Percentiles rank a stretch among this genome's conserved stretches.
Evolutionary conservation across 2,113 vertebrate species (phyloP).

Genomic region (Anhinga anhinga): DNA sequence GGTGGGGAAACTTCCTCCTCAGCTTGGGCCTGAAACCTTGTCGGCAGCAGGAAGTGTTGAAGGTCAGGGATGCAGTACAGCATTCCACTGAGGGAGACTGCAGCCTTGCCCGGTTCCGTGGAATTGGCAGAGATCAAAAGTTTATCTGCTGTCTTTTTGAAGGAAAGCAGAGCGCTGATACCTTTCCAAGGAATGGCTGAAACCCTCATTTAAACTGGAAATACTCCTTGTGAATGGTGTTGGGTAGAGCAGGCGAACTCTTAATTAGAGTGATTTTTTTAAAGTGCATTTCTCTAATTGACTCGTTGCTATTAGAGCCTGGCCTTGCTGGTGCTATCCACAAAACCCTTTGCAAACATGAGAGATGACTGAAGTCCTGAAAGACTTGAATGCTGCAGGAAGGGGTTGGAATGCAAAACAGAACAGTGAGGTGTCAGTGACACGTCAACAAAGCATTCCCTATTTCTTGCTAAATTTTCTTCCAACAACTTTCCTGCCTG

Average conservation of each 20-base stretch:
- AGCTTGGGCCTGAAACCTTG: neutral
- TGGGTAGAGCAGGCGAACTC: neutral
- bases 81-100: neutral
- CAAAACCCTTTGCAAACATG: neutral
- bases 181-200: neutral
- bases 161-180: slow-evolving; percentile 22
- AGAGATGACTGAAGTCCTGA: neutral
- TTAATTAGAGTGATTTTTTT: neutral
- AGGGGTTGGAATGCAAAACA: neutral
- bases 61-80: neutral
- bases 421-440: neutral
- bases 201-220: neutral
- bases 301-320: neutral
- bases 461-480: neutral
- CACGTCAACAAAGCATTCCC: neutral
- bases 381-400: neutral
- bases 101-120: neutral
- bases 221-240: neutral
- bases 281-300: neutral
- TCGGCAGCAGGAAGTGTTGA: neutral
- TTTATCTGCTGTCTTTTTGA: slow-evolving; percentile 25
- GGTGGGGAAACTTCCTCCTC: neutral
- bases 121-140: neutral
- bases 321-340: neutral
- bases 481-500: neutral